phyloP scores from a whole-genome alignment of 1,140 invertebrate genomes.

The Pseudobourletiella spinata region DNA sequence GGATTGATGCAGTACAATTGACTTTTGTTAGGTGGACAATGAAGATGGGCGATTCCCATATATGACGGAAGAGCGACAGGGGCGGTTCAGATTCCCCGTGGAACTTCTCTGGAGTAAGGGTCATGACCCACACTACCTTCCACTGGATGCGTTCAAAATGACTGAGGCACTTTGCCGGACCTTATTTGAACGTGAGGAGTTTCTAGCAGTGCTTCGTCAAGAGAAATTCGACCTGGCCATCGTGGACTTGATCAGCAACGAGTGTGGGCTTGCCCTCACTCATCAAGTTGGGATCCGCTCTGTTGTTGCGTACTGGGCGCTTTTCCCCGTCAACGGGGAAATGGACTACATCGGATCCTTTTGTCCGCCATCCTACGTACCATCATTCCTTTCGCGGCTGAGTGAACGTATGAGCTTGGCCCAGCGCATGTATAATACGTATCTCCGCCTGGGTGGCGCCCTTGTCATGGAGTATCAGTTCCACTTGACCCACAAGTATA shows the following conservation, averaged over 20 bases:
- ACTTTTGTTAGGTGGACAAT: constrained; percentile 21
- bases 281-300: constrained; percentile 38
- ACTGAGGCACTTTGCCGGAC: constrained; percentile 18
- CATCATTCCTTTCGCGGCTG: constrained; percentile 30
- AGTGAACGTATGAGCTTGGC: constrained; percentile 30
- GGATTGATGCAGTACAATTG: too few relatives aligned
- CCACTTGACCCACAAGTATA: constrained; percentile 26
- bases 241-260: constrained; percentile 38
- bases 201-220: neutral
- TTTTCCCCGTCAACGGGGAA: constrained; percentile 20
- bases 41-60: constrained; percentile 15
- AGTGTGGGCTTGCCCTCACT: constrained; percentile 38
- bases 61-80: constrained; percentile 8
- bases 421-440: constrained; percentile 28
- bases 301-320: constrained; percentile 27
- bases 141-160: constrained; percentile 20
- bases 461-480: constrained; percentile 36
- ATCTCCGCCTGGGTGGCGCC: constrained; percentile 21
- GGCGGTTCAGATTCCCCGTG: constrained; percentile 11
- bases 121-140: constrained; percentile 12
- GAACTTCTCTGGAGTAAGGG: constrained; percentile 18
- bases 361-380: constrained; percentile 12
- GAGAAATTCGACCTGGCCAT: constrained; percentile 38
- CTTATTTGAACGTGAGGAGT: constrained; percentile 4
- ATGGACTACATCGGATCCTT: constrained; percentile 18